A percentile compares a stretch with the other conserved stretches of the same genome.
Conservation (phyloP, 2,797 vertebrate species). For the Chelmon rostratus region DNA sequence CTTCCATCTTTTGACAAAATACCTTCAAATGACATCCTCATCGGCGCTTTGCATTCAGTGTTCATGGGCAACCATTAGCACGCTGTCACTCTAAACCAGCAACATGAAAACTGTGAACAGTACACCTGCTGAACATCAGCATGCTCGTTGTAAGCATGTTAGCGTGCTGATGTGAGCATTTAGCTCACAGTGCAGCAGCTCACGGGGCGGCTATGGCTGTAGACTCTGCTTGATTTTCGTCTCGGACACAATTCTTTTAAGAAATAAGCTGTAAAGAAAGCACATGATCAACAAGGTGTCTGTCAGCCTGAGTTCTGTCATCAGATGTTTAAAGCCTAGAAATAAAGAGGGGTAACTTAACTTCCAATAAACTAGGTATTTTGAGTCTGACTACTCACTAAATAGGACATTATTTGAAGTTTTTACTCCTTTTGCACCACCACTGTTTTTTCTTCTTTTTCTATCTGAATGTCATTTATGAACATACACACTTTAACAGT, state of each 20-base stretch:
- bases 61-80: background rate
- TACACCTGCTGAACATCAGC: background rate
- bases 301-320: background rate
- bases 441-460: background rate
- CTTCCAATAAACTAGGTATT: background rate
- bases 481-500: background rate
- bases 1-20: background rate
- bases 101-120: background rate
- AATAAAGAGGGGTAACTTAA: background rate
- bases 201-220: no score
- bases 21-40: background rate
- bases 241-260: background rate
- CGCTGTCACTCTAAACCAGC: background rate
- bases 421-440: background rate
- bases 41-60: background rate
- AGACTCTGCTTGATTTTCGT: no score
- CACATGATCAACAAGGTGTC: background rate
- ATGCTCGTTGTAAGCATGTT: background rate
- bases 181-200: no score
- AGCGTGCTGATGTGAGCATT: background rate
- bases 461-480: background rate
- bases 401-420: background rate
- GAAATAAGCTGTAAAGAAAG: no score
- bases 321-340: background rate
- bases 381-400: background rate